phyloP scores from a whole-genome alignment of 2,113 vertebrate genomes.

The Tetrao urogallus region DNA sequence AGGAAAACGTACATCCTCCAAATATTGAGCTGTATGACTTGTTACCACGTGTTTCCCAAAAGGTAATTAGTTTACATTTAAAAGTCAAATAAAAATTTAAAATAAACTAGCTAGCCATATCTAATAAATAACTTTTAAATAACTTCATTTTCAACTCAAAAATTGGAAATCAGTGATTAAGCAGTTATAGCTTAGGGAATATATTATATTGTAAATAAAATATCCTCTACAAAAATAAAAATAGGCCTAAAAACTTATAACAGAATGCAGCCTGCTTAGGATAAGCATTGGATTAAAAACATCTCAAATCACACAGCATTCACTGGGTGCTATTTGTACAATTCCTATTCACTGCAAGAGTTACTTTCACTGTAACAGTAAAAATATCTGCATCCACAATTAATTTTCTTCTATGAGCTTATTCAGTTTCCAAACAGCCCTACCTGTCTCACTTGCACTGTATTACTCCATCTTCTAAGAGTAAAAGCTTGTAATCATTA shows the following conservation, averaged over 20 bases:
- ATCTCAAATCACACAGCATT: background rate
- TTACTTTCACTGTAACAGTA: background rate
- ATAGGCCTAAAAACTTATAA: background rate
- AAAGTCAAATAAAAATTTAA: slow-evolving; percentile 31
- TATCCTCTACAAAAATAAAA: slow-evolving; percentile 2
- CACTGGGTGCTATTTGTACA: slow-evolving; percentile 11
- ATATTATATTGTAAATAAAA: slow-evolving; percentile 17
- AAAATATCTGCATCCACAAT: slow-evolving; percentile 52
- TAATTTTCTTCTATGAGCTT: slow-evolving; percentile 38
- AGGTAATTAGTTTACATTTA: background rate
- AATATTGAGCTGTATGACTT: background rate
- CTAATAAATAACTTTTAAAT: slow-evolving; percentile 65
- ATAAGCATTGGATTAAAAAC: background rate
- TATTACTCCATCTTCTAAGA: slow-evolving; percentile 39
- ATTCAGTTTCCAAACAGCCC: slow-evolving; percentile 37
- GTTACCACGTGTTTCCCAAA: slow-evolving; percentile 24
- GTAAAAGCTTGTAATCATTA: slow-evolving; percentile 51
- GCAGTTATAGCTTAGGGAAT: slow-evolving; percentile 1
- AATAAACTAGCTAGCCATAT: slow-evolving; percentile 6
- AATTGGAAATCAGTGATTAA: background rate
- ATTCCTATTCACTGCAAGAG: slow-evolving; percentile 16
- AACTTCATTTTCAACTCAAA: slow-evolving; percentile 24
- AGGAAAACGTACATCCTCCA: background rate
- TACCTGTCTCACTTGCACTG: slow-evolving; percentile 37
- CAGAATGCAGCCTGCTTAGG: background rate